Conservation (phyloP, 2,797 vertebrate species). For the Loriculus beryllinus region DNA sequence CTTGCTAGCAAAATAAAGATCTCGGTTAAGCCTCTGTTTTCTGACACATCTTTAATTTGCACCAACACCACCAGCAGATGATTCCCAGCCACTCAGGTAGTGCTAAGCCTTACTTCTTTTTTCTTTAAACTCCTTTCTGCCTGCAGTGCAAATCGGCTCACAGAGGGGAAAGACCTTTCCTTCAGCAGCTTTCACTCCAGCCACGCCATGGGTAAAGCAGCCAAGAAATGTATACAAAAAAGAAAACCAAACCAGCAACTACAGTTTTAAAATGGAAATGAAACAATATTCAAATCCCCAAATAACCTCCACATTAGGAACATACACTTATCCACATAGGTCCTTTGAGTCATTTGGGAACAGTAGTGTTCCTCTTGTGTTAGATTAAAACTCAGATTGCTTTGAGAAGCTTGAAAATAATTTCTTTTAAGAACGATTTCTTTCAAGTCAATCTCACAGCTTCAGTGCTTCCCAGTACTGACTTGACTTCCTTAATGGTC, state of each 20-base stretch:
- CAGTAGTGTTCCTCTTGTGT: neutral
- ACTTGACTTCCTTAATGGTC: neutral
- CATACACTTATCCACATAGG: fast-evolving
- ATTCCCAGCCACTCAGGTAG: neutral
- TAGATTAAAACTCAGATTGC: neutral
- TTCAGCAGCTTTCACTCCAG: neutral
- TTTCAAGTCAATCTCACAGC: neutral
- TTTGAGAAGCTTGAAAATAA: neutral
- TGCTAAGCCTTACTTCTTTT: neutral
- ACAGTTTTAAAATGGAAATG: neutral
- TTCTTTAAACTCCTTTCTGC: neutral
- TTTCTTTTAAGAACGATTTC: neutral
- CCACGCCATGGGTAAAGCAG: neutral
- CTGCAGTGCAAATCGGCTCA: neutral
- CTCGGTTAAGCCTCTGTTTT: neutral
- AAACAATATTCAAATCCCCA: neutral
- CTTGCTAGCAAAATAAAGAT: neutral
- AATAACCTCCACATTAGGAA: neutral
- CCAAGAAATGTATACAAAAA: neutral
- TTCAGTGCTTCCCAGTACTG: neutral
- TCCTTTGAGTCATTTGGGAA: neutral
- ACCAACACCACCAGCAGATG: neutral
- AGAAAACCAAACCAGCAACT: neutral
- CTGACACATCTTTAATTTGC: neutral
- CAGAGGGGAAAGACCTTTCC: neutral